Evolutionary conservation across 2,113 vertebrate genomes (phyloP).

Genomic region (Poeciliopsis retropinna): DNA sequence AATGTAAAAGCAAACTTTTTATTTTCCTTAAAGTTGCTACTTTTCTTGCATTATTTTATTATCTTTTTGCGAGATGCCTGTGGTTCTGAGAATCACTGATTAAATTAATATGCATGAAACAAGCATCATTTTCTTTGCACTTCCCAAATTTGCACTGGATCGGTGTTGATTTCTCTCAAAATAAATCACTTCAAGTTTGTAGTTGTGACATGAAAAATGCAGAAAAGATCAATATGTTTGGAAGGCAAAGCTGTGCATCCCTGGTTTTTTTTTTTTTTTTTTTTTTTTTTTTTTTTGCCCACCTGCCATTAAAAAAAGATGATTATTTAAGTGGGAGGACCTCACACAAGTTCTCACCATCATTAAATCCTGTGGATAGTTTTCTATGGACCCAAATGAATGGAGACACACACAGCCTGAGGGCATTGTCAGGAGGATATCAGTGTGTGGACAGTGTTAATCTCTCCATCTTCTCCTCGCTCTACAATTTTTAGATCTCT

Average conservation of each 20-base stretch:
- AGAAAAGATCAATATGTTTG: not conserved
- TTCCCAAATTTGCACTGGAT: too few relatives aligned
- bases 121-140: too few relatives aligned
- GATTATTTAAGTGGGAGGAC: fast-evolving
- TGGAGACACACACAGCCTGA: conserved; percentile 4
- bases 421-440: conserved; percentile 26
- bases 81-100: too few relatives aligned
- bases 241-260: too few relatives aligned
- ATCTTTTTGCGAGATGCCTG: too few relatives aligned
- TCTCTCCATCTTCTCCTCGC: conserved; percentile 53
- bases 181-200: not conserved
- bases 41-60: too few relatives aligned
- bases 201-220: not conserved
- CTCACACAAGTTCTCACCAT: conserved; percentile 3
- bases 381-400: conserved; percentile 3
- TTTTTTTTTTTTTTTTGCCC: too few relatives aligned
- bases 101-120: too few relatives aligned
- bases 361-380: not conserved
- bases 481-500: conserved; percentile 57
- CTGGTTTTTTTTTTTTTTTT: too few relatives aligned
- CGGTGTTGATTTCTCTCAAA: too few relatives aligned
- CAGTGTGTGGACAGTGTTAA: conserved; percentile 59
- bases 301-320: not conserved
- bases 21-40: too few relatives aligned
- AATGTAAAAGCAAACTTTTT: too few relatives aligned